Percentiles rank a stretch among this genome's conserved stretches.
Conservation (phyloP, 2,797 vertebrate genomes). For the Masticophis lateralis region DNA sequence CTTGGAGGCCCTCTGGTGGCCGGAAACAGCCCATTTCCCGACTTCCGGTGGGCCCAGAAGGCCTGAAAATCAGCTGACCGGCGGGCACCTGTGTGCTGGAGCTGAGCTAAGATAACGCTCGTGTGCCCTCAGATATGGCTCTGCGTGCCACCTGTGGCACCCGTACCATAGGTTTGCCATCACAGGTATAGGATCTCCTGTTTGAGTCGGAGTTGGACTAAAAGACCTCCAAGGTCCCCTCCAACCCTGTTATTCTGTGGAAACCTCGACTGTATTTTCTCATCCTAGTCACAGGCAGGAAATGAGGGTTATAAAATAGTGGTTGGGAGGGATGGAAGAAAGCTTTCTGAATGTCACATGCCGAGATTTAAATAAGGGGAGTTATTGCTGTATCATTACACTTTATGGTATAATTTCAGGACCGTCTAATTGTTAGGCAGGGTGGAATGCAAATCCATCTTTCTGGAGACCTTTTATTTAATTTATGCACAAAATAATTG, state of each 20-base stretch:
- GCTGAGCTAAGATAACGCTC: too few relatives aligned
- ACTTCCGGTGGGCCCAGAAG: too few relatives aligned
- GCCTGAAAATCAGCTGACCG: too few relatives aligned
- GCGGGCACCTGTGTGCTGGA: too few relatives aligned
- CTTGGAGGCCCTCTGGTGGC: too few relatives aligned
- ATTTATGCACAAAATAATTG: conserved; percentile 9
- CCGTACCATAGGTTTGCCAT: too few relatives aligned
- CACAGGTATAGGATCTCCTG: not conserved
- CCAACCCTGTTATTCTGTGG: not conserved
- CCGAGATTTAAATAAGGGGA: not conserved
- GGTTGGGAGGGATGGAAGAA: not conserved
- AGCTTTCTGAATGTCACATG: not conserved
- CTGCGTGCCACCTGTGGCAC: too few relatives aligned
- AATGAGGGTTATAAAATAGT: not conserved
- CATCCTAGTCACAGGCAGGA: not conserved
- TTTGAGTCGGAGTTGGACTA: not conserved
- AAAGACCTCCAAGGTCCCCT: not conserved
- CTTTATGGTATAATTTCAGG: conserved; percentile 14
- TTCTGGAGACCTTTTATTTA: conserved; percentile 30
- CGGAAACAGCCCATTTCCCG: too few relatives aligned
- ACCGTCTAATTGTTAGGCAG: conserved; percentile 1
- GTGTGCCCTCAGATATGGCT: too few relatives aligned
- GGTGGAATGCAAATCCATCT: conserved; percentile 21
- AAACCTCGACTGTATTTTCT: not conserved
- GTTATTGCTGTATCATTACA: conserved; percentile 19